A percentile compares a stretch with the other conserved stretches of the same genome.
Conservation (phyloP, 1,140 invertebrate genomes). For the Acromyrmex echinatior region DNA sequence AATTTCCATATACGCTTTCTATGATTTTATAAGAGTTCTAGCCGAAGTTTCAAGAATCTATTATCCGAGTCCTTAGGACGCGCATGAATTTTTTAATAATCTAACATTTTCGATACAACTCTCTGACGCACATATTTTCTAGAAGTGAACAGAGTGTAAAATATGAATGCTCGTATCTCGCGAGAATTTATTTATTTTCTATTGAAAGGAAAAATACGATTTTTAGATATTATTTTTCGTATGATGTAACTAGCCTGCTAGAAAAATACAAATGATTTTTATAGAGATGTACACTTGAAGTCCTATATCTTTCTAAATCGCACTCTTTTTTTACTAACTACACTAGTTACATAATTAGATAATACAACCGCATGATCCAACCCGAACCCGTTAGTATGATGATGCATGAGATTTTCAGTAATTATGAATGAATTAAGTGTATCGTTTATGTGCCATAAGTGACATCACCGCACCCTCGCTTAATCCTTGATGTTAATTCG, state of each 20-base stretch:
- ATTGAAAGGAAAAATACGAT: neutral
- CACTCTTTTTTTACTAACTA: constrained; percentile 6
- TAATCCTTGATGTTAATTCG: constrained; percentile 12
- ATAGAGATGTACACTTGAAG: constrained; percentile 8
- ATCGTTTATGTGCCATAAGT: constrained; percentile 4
- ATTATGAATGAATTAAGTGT: constrained; percentile 12
- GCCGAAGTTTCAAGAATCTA: neutral
- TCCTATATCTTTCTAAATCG: neutral
- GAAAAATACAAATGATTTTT: neutral
- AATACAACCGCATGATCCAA: constrained; percentile 24
- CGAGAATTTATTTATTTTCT: constrained; percentile 10
- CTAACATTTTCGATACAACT: neutral
- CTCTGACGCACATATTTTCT: constrained; percentile 16
- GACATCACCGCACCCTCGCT: constrained; percentile 26
- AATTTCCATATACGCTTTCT: constrained; percentile 13
- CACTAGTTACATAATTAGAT: constrained; percentile 17
- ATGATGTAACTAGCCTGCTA: neutral
- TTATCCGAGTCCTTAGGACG: constrained; percentile 27
- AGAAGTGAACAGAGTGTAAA: neutral
- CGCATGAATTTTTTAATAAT: constrained; percentile 42
- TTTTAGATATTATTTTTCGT: neutral
- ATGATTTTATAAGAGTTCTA: neutral
- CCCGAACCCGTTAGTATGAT: neutral
- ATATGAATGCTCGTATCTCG: constrained; percentile 4
- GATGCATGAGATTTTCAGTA: constrained; percentile 39